phyloP scores from a whole-genome alignment of 2,797 vertebrate species.

The Erpetoichthys calabaricus region DNA sequence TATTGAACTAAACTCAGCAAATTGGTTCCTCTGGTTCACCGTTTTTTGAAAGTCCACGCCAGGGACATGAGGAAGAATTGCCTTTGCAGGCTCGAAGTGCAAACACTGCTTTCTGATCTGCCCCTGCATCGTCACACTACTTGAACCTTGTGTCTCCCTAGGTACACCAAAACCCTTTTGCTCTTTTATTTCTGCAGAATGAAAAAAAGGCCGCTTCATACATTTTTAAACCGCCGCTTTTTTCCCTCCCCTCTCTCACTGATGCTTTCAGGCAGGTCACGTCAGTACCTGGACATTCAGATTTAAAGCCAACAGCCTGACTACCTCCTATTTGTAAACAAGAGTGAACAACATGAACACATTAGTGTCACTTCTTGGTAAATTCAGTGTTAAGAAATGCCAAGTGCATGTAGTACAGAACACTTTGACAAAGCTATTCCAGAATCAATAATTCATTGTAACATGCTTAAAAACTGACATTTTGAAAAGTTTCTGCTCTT shows the following conservation, averaged over 20 bases:
- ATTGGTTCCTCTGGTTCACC: constrained; percentile 68
- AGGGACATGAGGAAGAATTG: constrained; percentile 53
- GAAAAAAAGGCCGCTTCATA: constrained; percentile 62
- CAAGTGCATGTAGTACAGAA: constrained; percentile 41
- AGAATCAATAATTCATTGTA: constrained; percentile 64
- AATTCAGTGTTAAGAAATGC: constrained; percentile 59
- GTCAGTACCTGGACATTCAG: constrained; percentile 42
- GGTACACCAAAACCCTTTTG: constrained; percentile 53
- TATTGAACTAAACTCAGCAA: constrained; percentile 71
- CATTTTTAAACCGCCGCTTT: constrained; percentile 64
- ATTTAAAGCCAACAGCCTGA: constrained; percentile 41
- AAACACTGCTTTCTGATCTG: constrained; percentile 64
- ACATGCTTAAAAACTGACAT: constrained; percentile 42
- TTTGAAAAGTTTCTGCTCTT: constrained; percentile 44
- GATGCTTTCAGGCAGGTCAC: constrained; percentile 46
- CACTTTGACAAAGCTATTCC: constrained; percentile 45
- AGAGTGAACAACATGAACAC: constrained; percentile 45
- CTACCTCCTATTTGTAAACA: constrained; percentile 70
- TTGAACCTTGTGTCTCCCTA: constrained; percentile 65
- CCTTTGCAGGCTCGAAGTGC: constrained; percentile 65
- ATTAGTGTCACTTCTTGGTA: constrained; percentile 63
- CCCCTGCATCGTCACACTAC: constrained; percentile 50
- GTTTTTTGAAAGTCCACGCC: constrained; percentile 58
- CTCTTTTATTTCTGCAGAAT: constrained; percentile 46
- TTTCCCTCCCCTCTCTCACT: constrained; percentile 24